Evolutionary conservation across 2,797 vertebrate genomes (phyloP).

Genomic region (Argya squamiceps): DNA sequence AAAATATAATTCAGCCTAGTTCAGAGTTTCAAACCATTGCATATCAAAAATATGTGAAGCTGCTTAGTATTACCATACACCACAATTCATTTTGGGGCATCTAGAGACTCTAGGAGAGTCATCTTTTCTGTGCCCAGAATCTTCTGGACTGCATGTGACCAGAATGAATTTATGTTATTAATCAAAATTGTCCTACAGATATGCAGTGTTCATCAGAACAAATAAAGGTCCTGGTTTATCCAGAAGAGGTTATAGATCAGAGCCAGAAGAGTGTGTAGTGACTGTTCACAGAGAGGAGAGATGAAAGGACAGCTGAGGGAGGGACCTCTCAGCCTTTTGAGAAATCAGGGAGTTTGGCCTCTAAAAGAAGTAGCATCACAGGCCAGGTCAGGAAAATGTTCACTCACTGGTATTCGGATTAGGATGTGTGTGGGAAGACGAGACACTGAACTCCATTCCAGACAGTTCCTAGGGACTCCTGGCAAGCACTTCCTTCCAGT

Average conservation of each 20-base stretch:
- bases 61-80: background rate
- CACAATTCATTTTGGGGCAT: background rate
- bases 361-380: background rate
- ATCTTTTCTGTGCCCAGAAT: background rate
- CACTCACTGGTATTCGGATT: background rate
- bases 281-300: background rate
- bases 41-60: background rate
- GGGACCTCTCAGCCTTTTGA: background rate
- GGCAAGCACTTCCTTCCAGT: background rate
- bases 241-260: background rate
- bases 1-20: background rate
- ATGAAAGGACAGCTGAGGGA: background rate
- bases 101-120: background rate
- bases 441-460: background rate
- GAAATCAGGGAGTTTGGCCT: background rate
- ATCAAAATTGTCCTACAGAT: background rate
- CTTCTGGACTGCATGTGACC: background rate
- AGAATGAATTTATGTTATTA: background rate
- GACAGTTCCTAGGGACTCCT: background rate
- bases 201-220: background rate
- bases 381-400: background rate
- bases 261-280: background rate
- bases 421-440: background rate
- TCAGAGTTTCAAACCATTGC: background rate
- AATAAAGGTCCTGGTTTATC: background rate